Conservation (phyloP, 2,113 vertebrate species). For the Nothobranchius kuhntae region DNA sequence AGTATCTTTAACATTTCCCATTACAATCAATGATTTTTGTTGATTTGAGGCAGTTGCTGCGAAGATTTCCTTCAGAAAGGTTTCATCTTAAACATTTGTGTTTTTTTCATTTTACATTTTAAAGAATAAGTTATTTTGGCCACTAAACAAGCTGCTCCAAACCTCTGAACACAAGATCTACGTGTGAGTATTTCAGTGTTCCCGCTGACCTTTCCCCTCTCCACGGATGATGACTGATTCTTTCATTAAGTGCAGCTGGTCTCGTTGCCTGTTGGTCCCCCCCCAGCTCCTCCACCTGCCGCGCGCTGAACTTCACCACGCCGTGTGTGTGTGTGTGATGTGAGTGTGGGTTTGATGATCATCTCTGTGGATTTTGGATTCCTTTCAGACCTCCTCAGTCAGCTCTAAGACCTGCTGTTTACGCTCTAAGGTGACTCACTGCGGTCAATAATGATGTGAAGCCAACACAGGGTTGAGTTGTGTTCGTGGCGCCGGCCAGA, state of each 20-base stretch:
- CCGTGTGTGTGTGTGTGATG: conserved; percentile 18
- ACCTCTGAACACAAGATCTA: too few relatives aligned
- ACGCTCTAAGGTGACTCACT: conserved; percentile 64
- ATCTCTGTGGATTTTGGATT: conserved; percentile 57
- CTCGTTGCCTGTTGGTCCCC: conserved; percentile 23
- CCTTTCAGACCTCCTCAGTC: conserved; percentile 46
- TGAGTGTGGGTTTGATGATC: conserved; percentile 46
- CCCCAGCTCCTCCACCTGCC: conserved; percentile 30
- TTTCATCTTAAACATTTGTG: too few relatives aligned
- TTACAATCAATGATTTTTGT: too few relatives aligned
- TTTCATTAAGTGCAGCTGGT: conserved; percentile 19
- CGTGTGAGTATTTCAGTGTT: not conserved
- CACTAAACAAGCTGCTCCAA: not conserved
- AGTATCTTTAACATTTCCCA: too few relatives aligned
- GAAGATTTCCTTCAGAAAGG: too few relatives aligned
- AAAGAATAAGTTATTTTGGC: too few relatives aligned
- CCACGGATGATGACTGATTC: conserved; percentile 19
- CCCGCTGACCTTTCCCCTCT: conserved; percentile 10
- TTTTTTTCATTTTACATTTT: too few relatives aligned
- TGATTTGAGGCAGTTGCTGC: too few relatives aligned
- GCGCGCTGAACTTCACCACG: conserved; percentile 33
- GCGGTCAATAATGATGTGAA: conserved; percentile 55
- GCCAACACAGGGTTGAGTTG: conserved; percentile 47
- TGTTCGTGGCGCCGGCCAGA: conserved; percentile 42
- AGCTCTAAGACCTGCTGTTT: conserved; percentile 57